These are phyloP conservation scores for Jaculus jaculus DNA, from an alignment of 2,113 vertebrate genomes.

Conservation along the genomic window DNA sequence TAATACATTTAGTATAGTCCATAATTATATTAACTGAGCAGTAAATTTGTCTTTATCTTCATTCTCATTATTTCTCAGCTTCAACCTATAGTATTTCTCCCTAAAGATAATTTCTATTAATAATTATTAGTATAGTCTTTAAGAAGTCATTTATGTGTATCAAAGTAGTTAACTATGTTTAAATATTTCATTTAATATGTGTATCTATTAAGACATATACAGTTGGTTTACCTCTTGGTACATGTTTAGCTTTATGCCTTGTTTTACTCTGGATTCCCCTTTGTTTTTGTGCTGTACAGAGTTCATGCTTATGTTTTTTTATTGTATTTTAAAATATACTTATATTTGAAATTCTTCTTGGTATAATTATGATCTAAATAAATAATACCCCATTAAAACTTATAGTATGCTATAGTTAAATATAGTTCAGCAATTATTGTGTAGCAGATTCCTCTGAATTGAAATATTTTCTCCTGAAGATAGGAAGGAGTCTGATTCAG, in stretches of 20 bases:
- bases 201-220: slow-evolving; percentile 1
- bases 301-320: slow-evolving; percentile 7
- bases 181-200: not conserved
- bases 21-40: slow-evolving; percentile 26
- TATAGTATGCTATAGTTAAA: slow-evolving; percentile 23
- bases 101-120: slow-evolving; percentile 21
- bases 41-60: not conserved
- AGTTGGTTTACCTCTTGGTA: not conserved
- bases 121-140: slow-evolving; percentile 25
- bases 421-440: not conserved
- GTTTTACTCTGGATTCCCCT: not conserved
- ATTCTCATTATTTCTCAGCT: not conserved
- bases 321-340: not conserved
- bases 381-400: not conserved
- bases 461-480: too few species aligned
- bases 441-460: too few species aligned
- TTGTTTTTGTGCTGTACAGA: slow-evolving; percentile 37
- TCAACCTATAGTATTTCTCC: not conserved
- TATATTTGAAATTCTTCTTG: slow-evolving; percentile 6
- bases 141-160: not conserved
- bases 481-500: too few species aligned
- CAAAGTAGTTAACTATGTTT: not conserved
- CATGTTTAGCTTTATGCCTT: slow-evolving; percentile 12
- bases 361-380: not conserved
- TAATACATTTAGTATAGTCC: not conserved